Evolutionary conservation across 2,113 vertebrate genomes (phyloP).

Genomic region (Raphicerus campestris): DNA sequence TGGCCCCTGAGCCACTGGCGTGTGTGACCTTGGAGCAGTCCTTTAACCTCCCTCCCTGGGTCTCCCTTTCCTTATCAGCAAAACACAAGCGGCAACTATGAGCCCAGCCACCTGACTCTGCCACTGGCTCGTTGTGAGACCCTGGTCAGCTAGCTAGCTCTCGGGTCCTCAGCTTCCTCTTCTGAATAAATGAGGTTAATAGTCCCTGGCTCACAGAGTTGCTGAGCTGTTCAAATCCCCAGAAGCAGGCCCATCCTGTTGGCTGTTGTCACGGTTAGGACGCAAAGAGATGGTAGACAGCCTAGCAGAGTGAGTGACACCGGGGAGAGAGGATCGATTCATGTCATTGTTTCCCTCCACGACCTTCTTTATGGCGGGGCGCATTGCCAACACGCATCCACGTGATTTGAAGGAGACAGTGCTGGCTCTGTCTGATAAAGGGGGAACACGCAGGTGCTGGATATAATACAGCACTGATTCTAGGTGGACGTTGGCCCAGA

Average conservation of each 20-base stretch:
- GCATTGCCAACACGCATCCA: not conserved
- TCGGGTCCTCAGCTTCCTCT: not conserved
- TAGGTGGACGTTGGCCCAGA: too few species aligned
- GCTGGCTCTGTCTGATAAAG: not conserved
- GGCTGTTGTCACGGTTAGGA: rapidly evolving
- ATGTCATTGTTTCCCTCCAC: not conserved
- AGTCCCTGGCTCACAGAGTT: not conserved
- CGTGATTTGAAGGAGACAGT: not conserved
- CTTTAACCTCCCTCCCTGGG: not conserved
- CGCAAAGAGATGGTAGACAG: not conserved
- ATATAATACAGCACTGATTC: too few species aligned
- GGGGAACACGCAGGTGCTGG: not conserved
- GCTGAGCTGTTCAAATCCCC: not conserved
- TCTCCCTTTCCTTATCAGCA: not conserved
- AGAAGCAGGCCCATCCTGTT: rapidly evolving
- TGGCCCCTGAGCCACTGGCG: not conserved
- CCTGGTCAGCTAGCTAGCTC: too few species aligned
- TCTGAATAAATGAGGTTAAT: not conserved
- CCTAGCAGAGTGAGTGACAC: not conserved
- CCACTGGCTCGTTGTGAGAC: rapidly evolving
- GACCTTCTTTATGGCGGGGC: not conserved
- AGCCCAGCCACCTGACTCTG: too few species aligned
- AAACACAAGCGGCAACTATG: not conserved
- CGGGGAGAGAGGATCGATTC: rapidly evolving
- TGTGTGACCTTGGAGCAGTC: not conserved